Conservation (phyloP, 2,888 invertebrate genomes). For the Lapara coniferarum region DNA sequence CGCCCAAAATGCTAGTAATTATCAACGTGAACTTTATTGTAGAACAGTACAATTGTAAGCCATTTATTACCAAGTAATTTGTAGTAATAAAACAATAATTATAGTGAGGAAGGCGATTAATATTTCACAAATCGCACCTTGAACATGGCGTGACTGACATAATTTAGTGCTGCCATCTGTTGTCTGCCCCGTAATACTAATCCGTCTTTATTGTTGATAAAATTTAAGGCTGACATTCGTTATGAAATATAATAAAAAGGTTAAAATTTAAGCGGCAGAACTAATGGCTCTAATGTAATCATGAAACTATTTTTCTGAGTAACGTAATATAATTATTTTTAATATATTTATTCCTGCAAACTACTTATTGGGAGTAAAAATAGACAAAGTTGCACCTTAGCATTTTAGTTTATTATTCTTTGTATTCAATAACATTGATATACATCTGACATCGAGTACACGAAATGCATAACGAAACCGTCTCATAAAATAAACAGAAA, state of each 20-base stretch:
- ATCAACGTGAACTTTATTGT: background rate
- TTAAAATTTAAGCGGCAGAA: too few species aligned
- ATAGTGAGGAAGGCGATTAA: conserved; percentile 42
- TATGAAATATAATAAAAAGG: background rate
- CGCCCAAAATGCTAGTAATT: background rate
- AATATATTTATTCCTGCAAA: background rate
- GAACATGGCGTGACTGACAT: conserved; percentile 46
- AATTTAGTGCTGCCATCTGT: background rate
- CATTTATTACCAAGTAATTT: conserved; percentile 51
- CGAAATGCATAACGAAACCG: conserved; percentile 3
- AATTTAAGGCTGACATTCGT: background rate
- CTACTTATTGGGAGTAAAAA: too few species aligned
- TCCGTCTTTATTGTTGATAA: background rate
- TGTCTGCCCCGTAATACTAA: conserved; percentile 35
- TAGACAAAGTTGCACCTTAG: too few species aligned
- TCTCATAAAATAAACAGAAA: background rate
- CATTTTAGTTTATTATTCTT: background rate
- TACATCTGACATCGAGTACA: background rate
- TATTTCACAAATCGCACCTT: conserved; percentile 52
- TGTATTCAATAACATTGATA: conserved; percentile 2
- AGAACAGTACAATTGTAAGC: background rate
- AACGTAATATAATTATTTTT: background rate
- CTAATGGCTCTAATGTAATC: background rate
- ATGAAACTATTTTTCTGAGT: background rate
- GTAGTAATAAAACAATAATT: conserved; percentile 49